These are phyloP conservation scores for Hesperia comma DNA, from an alignment of 2,888 invertebrate genomes.

Conservation along the genomic window DNA sequence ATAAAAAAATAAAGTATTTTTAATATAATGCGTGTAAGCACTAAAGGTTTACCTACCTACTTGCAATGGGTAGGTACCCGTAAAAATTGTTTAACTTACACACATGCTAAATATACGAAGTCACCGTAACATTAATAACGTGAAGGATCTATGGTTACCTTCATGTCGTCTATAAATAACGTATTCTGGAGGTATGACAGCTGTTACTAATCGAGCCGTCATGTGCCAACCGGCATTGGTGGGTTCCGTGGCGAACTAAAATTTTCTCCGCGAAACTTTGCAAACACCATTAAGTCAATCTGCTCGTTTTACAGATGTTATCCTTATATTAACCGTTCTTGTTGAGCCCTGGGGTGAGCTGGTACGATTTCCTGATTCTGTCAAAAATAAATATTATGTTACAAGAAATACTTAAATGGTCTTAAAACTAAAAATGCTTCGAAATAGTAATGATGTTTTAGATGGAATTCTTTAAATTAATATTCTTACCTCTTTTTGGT, in stretches of 20 bases:
- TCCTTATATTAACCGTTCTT: conserved; percentile 64
- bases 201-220: conserved; percentile 73
- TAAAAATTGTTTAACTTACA: no score
- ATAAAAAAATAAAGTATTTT: no score
- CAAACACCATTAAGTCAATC: conserved; percentile 81
- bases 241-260: conserved; percentile 70
- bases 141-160: conserved; percentile 45
- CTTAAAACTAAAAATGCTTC: no score
- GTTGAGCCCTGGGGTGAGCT: not conserved
- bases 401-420: no score
- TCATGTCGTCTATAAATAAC: conserved; percentile 64
- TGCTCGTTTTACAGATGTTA: conserved; percentile 78
- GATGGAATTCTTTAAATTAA: no score
- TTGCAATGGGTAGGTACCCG: no score
- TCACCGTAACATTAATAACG: not conserved
- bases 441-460: no score
- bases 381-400: not conserved
- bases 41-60: no score
- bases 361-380: not conserved
- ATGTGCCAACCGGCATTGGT: conserved; percentile 58
- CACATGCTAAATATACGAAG: no score
- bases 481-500: no score
- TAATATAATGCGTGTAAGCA: no score
- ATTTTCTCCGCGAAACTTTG: conserved; percentile 74
- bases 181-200: conserved; percentile 76